Evolutionary conservation across 2,113 vertebrate genomes (phyloP), one percentile per base, ranked within the genome.

Genomic region (Pterophyllum scalare): DNA sequence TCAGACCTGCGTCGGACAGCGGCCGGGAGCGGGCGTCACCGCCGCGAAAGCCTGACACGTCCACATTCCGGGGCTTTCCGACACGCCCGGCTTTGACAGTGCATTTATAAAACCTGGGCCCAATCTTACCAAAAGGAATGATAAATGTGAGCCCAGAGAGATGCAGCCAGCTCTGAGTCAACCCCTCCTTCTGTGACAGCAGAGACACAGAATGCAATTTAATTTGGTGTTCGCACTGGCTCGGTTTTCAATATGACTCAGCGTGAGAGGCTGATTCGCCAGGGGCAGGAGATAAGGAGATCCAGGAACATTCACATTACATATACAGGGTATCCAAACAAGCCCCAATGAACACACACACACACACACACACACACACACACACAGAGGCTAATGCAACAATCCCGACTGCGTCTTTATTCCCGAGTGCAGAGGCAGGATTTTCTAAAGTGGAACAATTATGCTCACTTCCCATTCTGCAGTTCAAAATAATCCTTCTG

Each of bases 1-100:
- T 87, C 52, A 28, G 75, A 75, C 59, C 75, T 3, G 26, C 3
- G 67, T 12, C 59, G 40, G 75, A 56, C 58, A 62, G 65, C 17
- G 10, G 58, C 11, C 58, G 43, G 49, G 22, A 75, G 57, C 9
- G 9, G n/a, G 17, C 24, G 3, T 33, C 38, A 52, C 40, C 80
- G 59, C 40, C 38, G 22, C 7, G n/a, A 74, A 33, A 83, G 65
- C 79, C 59, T 19, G 64, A 64, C 40, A 2, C 28, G 7, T 52
- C 13, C 1, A 5, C 35, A 38, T 72, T 35, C 35, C 26, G 0
- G 17, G 61, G 78, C 9, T 11, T 72, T 59, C 62, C 59, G 17
- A 6, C 40, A 2, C 28, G 7, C 0, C 1, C 6, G 13, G 59
- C 3, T 17, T 12, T 20, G 31, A 24, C 10, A 17, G 15, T 20